Percentiles rank a stretch among this genome's conserved stretches.
Conservation (phyloP, 2,113 vertebrate genomes). For the Colossoma macropomum region DNA sequence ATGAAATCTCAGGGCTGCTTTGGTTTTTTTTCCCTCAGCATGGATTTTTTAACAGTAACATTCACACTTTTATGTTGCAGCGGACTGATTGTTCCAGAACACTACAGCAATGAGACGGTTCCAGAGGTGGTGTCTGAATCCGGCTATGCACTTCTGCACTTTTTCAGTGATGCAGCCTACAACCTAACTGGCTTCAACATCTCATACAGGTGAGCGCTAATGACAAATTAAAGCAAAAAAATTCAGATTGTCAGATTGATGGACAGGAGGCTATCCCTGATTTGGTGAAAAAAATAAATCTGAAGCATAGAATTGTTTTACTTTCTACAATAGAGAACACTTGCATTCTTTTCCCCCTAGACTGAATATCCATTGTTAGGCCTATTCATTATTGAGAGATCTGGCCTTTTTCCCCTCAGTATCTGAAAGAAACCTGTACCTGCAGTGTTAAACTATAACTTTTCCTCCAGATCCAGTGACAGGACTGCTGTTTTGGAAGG, state of each 20-base stretch:
- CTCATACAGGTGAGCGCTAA: slow-evolving; percentile 81
- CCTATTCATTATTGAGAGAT: neutral
- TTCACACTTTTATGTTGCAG: slow-evolving; percentile 69
- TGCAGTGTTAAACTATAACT: too few relatives aligned
- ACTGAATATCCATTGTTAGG: neutral
- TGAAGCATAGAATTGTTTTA: neutral
- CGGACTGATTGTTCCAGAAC: slow-evolving; percentile 94
- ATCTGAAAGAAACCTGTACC: neutral
- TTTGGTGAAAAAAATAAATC: too few relatives aligned
- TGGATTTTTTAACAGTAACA: too few relatives aligned
- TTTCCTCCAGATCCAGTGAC: too few relatives aligned
- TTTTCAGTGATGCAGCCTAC: slow-evolving; percentile 98
- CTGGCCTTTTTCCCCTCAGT: neutral
- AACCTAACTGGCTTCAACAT: slow-evolving; percentile 99
- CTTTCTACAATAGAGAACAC: neutral
- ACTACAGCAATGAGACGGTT: slow-evolving; percentile 89
- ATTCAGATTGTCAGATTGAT: too few relatives aligned
- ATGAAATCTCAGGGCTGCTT: neutral
- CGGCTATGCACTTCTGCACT: slow-evolving; percentile 92
- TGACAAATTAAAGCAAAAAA: too few relatives aligned
- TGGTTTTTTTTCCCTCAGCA: neutral
- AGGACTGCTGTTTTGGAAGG: too few relatives aligned
- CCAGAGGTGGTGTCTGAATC: slow-evolving; percentile 93
- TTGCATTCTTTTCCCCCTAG: neutral
- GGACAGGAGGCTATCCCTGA: too few relatives aligned